Base-by-base conservation (phyloP, 2,888 invertebrate genomes). In the Caenorhabditis parvicauda region DNA sequence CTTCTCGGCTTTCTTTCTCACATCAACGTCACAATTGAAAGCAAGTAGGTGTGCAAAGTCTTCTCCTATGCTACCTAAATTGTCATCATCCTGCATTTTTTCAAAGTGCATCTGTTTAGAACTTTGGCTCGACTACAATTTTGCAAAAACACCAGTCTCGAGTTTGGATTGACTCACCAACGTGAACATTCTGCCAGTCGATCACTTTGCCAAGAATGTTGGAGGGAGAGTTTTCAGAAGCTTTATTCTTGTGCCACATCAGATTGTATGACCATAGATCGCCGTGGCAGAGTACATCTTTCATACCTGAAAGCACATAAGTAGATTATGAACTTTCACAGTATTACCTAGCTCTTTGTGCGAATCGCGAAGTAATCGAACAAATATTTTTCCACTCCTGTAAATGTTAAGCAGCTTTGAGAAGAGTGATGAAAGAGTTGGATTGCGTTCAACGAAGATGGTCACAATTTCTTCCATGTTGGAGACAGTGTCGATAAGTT, bases 241-340 rank as follows among this genome's bases (percentile, higher is more conserved):
- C 43, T 9, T 41, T 14, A 21, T 27, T 45, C 21, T 56, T 46
- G 6, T 59, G 39, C 69, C 69, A 69, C 57, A 69, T 49, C 9
- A 69, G 45, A 27, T 69, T 69, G 44, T 69, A 69, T 19, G 62
- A 61, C 69, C 69, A 69, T 12, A 69, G 53, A 44, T 69, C 69
- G 7, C 69, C 69, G 48, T 69, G 69, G 21, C 69, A 66, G 14
- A 69, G 52, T 32, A 64, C 64, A 37, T 66, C 64, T n/a, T 59
- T 59, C 6, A 63, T 52, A 21, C 56, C 64, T 60, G 37, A 29
- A 53, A 48, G 21, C 17, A 25, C 12, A 48, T 1, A 22, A 51
- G 37, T 35, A 27, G 29, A 17, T 25, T 24, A 6, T 12, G 0
- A 1, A 38, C 6, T 9, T 7, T 39, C 19, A n/a, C 19, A 2